phyloP scores from a whole-genome alignment of 2,888 invertebrate species.

The Eupeodes latifasciatus region DNA sequence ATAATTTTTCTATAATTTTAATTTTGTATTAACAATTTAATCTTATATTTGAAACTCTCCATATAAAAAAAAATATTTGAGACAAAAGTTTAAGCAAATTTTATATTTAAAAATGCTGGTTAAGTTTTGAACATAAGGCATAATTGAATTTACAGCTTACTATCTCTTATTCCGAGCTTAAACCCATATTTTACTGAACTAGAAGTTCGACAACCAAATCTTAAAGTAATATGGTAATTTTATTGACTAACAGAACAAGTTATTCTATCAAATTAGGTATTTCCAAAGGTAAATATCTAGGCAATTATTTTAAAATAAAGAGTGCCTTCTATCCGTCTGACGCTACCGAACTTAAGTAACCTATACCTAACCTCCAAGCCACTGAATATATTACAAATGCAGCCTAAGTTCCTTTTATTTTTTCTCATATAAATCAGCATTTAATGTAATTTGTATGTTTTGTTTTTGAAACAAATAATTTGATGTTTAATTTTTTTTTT shows the following conservation, averaged over 20 bases:
- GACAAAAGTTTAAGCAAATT: too few species aligned
- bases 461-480: neutral
- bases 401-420: slow-evolving; percentile 31
- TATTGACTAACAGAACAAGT: neutral
- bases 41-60: too few species aligned
- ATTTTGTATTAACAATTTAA: too few species aligned
- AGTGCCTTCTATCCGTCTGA: neutral
- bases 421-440: slow-evolving; percentile 18
- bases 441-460: neutral
- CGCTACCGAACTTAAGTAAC: neutral
- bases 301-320: neutral
- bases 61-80: too few species aligned
- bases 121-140: too few species aligned
- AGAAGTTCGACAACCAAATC: neutral
- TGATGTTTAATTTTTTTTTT: slow-evolving; percentile 20
- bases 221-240: neutral
- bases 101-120: too few species aligned
- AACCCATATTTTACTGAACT: neutral
- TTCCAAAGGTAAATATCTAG: neutral
- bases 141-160: too few species aligned
- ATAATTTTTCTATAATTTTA: too few species aligned
- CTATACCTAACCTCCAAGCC: slow-evolving; percentile 26
- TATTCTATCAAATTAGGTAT: neutral
- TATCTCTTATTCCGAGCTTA: too few species aligned
- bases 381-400: slow-evolving; percentile 7